phyloP scores from a whole-genome alignment of 2,797 vertebrate species.

The Avahi laniger region DNA sequence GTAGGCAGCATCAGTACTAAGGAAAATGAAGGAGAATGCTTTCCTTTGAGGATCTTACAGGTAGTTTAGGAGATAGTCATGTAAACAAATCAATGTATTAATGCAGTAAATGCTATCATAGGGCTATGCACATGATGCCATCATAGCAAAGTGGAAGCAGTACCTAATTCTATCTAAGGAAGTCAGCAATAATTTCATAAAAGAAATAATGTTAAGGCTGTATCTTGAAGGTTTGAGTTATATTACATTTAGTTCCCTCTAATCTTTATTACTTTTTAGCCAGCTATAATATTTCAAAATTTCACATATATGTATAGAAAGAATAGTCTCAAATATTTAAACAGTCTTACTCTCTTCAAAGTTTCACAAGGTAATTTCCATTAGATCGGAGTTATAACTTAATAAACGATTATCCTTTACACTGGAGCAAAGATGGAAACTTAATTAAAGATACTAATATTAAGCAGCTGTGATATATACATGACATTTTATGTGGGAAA shows the following conservation, averaged over 20 bases:
- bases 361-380: conserved; percentile 29
- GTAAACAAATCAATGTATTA: neutral
- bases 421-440: conserved; percentile 7
- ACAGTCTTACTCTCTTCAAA: neutral
- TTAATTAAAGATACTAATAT: conserved; percentile 44
- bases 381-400: conserved; percentile 38
- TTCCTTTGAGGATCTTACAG: neutral
- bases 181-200: neutral
- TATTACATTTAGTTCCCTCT: neutral
- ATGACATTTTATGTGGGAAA: conserved; percentile 29
- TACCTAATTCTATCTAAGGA: neutral
- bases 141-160: neutral
- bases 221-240: neutral
- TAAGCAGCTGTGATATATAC: conserved; percentile 7
- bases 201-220: neutral
- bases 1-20: neutral
- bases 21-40: neutral
- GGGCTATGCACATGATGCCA: neutral
- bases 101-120: neutral
- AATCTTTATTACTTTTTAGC: neutral
- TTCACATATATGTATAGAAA: neutral
- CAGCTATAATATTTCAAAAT: neutral
- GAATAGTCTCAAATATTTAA: conserved; percentile 17
- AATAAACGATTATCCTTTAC: conserved; percentile 42
- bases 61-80: neutral